phyloP scores from a whole-genome alignment of 2,888 invertebrate genomes.

The Pomacea canaliculata region DNA sequence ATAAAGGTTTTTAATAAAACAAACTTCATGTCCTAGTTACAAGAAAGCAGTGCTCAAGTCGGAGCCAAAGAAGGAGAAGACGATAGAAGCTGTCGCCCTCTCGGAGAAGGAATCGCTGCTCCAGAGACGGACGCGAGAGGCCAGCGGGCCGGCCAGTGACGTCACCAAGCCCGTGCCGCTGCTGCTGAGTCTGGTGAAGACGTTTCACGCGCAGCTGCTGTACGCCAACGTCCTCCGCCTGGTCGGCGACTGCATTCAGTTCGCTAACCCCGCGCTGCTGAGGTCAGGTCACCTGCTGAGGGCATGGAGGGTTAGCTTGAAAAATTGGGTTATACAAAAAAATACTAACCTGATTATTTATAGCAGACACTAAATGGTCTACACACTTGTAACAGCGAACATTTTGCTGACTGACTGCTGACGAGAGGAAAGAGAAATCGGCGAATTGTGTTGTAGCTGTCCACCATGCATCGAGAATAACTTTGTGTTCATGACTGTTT shows the following conservation, averaged over 20 bases:
- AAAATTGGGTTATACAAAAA: too few species aligned
- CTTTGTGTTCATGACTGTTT: too few species aligned
- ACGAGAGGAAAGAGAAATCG: too few species aligned
- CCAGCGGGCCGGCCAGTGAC: not conserved
- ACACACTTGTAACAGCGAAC: too few species aligned
- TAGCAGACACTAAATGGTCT: too few species aligned
- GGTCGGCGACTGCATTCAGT: conserved; percentile 27
- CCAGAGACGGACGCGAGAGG: not conserved
- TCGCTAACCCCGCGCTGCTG: conserved; percentile 26
- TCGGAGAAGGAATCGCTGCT: not conserved
- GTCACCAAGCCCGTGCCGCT: conserved; percentile 7
- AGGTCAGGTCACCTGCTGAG: conserved; percentile 12
- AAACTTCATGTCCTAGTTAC: not conserved
- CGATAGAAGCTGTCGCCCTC: not conserved
- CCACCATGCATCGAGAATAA: too few species aligned
- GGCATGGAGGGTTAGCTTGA: not conserved
- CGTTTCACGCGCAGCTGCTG: conserved; percentile 27
- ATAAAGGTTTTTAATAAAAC: too few species aligned
- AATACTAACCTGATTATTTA: too few species aligned
- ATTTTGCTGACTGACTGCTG: too few species aligned
- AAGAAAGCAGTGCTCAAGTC: not conserved
- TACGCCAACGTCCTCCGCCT: conserved; percentile 18
- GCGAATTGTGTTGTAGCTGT: too few species aligned
- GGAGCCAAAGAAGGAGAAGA: not conserved
- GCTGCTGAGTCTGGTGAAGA: conserved; percentile 17